Evolutionary conservation across 2,888 invertebrate species (phyloP), one percentile per base, ranked within the genome.

Genomic region (Dusona sp.): DNA sequence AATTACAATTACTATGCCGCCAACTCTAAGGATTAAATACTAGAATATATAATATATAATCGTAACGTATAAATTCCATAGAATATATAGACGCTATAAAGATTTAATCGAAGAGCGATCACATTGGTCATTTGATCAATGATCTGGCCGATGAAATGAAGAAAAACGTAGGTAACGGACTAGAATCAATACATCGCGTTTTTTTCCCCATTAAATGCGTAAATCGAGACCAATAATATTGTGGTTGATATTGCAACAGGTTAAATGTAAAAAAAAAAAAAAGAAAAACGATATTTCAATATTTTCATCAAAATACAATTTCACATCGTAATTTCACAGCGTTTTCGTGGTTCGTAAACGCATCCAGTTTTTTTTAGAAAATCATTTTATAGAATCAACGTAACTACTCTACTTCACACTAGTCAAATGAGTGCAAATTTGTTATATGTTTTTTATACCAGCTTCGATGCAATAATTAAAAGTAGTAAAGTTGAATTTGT

Each of bases 31-130:
- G 84, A 83, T 83, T 84, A 79, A 83, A 84, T 77, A 70, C 68
- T 77, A 83, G 81, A 84, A 81, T 79, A 81, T 78, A 85, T 29
- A 29, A 83, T 82, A 74, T 79, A 84, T 86, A 83, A 67, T 85
- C 72, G 83, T 77, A 90, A 89, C 88, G 88, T 89, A 87, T 90
- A 88, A 89, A 89, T 89, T 89, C 86, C 86, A 89, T 89, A 89
- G 88, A 89, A 89, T 90, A 89, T 89, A 89, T 88, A 88, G 88
- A 89, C 78, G 84, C 83, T 86, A 88, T 88, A 88, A 90, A 89
- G 88, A 88, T 86, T 89, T 84, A 85, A 88, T 89, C 80, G 79
- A 87, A 82, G 80, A 88, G 48, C 67, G 54, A 79, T 57, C 86
- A 89, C 88, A 89, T 87, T 85, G 78, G 86, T 87, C 83, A 73